Conservation (phyloP, 2,797 vertebrate genomes). For the Varecia variegata region DNA sequence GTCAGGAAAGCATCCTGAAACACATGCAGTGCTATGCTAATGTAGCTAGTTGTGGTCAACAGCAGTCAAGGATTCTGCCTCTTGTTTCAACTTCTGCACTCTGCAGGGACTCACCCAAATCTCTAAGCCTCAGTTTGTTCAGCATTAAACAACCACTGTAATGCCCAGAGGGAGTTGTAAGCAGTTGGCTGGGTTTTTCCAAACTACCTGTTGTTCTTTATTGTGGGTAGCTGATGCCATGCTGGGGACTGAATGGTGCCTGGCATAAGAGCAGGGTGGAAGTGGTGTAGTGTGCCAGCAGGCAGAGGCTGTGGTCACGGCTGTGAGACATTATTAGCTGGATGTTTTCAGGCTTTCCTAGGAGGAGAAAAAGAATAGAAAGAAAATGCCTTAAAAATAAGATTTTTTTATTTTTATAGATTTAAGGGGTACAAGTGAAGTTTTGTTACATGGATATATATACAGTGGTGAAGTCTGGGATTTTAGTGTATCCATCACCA, state of each 20-base stretch:
- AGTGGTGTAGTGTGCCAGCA: slow-evolving; percentile 44
- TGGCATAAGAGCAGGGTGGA: slow-evolving; percentile 38
- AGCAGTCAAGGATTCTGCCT: slow-evolving; percentile 17
- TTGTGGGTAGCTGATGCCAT: not conserved
- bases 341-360: slow-evolving; percentile 65
- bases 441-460: not conserved
- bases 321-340: slow-evolving; percentile 55
- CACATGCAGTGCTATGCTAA: not conserved
- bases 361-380: slow-evolving; percentile 41
- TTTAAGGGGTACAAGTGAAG: not conserved
- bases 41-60: not conserved
- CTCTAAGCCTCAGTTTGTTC: slow-evolving; percentile 29
- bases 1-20: not conserved
- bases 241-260: slow-evolving; percentile 38
- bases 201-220: slow-evolving; percentile 60
- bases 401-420: not conserved
- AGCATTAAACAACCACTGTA: not conserved
- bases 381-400: slow-evolving; percentile 46
- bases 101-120: slow-evolving; percentile 7
- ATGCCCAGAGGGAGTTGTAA: slow-evolving; percentile 39
- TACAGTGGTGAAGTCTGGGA: not conserved
- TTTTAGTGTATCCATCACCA: not conserved
- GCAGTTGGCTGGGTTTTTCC: slow-evolving; percentile 34
- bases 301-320: slow-evolving; percentile 26
- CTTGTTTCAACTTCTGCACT: slow-evolving; percentile 25